Conservation (phyloP, 2,888 invertebrate species). For the Heliconius hortense region DNA sequence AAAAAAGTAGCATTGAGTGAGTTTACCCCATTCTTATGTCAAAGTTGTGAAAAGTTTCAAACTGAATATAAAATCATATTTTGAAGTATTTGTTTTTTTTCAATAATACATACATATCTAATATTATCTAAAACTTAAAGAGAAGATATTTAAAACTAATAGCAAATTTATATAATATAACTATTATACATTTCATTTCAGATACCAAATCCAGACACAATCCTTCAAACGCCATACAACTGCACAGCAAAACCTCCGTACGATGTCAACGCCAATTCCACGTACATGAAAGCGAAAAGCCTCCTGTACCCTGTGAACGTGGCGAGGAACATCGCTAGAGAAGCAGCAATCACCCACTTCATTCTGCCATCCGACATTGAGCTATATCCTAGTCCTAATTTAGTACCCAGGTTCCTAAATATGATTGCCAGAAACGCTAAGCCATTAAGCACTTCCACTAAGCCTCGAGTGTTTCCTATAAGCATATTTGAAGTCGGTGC, state of each 20-base stretch:
- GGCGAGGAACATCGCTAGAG: constrained; percentile 93
- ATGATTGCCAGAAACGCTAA: constrained; percentile 89
- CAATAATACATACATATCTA: too few relatives aligned
- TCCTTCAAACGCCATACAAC: constrained; percentile 85
- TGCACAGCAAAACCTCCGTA: constrained; percentile 88
- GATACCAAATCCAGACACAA: constrained; percentile 85
- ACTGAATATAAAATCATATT: background rate
- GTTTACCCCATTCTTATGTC: background rate
- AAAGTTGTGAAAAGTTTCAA: background rate
- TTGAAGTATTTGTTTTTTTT: too few relatives aligned
- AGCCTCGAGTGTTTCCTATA: constrained; percentile 90
- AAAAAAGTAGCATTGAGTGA: background rate
- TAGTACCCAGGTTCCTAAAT: constrained; percentile 90
- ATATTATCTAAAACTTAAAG: background rate
- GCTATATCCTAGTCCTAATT: constrained; percentile 92
- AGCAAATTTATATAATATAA: background rate
- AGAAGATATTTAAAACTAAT: background rate
- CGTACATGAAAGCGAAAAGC: constrained; percentile 90
- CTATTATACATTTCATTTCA: constrained; percentile 54
- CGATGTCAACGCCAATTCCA: constrained; percentile 82
- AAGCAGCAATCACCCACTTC: constrained; percentile 90
- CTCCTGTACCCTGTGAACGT: constrained; percentile 95
- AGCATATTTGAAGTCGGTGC: constrained; percentile 93
- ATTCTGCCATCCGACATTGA: constrained; percentile 94
- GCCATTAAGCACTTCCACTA: constrained; percentile 81